phyloP scores from a whole-genome alignment of 2,888 invertebrate species.

The Abscondita cerata region DNA sequence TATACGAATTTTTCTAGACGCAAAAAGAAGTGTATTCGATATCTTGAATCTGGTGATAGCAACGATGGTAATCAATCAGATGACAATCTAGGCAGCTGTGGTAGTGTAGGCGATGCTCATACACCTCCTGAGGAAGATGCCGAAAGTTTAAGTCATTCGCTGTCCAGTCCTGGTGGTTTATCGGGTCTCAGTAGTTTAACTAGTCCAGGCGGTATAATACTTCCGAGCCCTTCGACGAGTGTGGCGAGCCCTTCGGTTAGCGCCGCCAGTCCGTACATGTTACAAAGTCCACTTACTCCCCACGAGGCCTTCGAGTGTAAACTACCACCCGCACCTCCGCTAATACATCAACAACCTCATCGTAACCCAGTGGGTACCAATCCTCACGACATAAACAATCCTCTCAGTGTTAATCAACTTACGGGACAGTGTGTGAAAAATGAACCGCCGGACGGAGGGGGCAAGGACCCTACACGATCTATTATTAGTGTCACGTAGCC shows the following conservation, averaged over 20 bases:
- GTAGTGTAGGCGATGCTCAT: conserved; percentile 77
- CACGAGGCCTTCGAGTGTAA: conserved; percentile 57
- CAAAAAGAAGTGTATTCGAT: conserved; percentile 96
- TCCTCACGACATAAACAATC: conserved; percentile 91
- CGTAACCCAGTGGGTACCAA: conserved; percentile 89
- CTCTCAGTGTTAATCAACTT: conserved; percentile 88
- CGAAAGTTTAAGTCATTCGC: conserved; percentile 68
- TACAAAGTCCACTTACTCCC: conserved; percentile 59
- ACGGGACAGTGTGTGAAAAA: conserved; percentile 70
- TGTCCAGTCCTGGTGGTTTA: conserved; percentile 68
- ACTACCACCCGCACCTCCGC: conserved; percentile 57
- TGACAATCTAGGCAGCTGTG: conserved; percentile 80
- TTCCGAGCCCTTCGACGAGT: conserved; percentile 81
- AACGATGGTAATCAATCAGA: conserved; percentile 71
- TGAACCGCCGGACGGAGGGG: conserved; percentile 52
- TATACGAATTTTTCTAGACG: conserved; percentile 73
- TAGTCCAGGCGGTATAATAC: conserved; percentile 70
- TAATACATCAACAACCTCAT: conserved; percentile 59
- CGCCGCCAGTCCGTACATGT: conserved; percentile 67
- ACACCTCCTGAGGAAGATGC: conserved; percentile 71
- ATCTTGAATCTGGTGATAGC: conserved; percentile 83
- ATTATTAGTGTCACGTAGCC: conserved; percentile 60
- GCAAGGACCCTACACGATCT: conserved; percentile 55
- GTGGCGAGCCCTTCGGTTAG: conserved; percentile 70
- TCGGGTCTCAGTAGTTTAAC: conserved; percentile 74